phyloP scores from a whole-genome alignment of 2,797 vertebrate genomes.

The Corythornis leucogaster region DNA sequence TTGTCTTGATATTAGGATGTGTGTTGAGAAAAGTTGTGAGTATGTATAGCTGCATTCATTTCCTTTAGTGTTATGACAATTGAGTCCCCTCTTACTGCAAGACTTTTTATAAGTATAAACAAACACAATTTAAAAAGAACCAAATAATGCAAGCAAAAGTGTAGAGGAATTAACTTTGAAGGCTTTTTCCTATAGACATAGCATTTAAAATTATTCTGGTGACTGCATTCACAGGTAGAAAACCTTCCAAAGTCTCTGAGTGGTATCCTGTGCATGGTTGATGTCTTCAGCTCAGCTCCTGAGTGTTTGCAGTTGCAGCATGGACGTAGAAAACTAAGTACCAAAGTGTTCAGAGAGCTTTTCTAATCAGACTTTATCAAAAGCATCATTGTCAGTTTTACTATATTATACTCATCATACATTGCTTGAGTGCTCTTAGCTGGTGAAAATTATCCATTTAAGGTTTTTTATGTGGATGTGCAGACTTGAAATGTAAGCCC shows the following conservation, averaged over 20 bases:
- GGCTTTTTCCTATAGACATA: not conserved
- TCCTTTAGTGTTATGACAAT: not conserved
- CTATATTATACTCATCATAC: not conserved
- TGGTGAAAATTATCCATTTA: not conserved
- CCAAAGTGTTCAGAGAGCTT: not conserved
- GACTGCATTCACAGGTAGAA: not conserved
- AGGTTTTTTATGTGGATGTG: not conserved
- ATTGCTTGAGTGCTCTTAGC: not conserved
- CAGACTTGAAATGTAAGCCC: not conserved
- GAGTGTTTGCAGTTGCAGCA: not conserved
- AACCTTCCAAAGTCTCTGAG: not conserved
- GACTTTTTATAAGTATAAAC: not conserved
- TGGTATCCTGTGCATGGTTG: rapidly evolving
- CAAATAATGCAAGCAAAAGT: not conserved
- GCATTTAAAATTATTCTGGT: not conserved
- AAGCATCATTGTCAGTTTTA: not conserved
- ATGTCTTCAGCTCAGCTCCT: not conserved
- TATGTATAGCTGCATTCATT: not conserved
- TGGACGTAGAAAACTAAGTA: not conserved
- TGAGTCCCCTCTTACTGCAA: not conserved
- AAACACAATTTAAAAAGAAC: not conserved
- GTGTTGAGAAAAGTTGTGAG: not conserved
- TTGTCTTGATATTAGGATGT: not conserved
- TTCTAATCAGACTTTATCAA: not conserved
- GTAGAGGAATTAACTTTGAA: not conserved